Conservation (phyloP, 2,113 vertebrate genomes). For the Microtus oregoni region DNA sequence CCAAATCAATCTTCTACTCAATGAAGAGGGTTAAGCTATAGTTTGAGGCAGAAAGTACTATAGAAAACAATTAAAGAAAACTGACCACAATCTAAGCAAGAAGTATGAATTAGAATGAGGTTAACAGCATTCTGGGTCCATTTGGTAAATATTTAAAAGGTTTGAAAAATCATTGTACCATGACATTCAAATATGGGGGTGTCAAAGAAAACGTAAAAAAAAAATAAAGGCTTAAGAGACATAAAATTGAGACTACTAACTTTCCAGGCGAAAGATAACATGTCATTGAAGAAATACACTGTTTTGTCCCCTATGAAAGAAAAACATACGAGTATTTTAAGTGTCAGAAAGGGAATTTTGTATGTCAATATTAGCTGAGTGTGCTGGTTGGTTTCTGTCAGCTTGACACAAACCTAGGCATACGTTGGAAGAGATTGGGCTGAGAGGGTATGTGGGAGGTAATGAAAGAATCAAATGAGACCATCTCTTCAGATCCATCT, state of each 20-base stretch:
- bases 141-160: neutral
- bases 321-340: neutral
- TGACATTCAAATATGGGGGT: neutral
- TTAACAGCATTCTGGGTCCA: neutral
- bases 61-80: neutral
- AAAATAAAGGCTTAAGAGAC: neutral
- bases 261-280: neutral
- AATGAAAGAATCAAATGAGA: neutral
- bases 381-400: too few relatives aligned
- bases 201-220: slow-evolving; percentile 12
- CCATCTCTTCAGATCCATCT: neutral
- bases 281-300: slow-evolving; percentile 21
- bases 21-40: neutral
- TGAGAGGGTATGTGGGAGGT: neutral
- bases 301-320: neutral
- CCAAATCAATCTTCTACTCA: neutral
- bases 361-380: neutral
- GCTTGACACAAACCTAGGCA: too few relatives aligned
- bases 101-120: neutral
- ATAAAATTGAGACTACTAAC: neutral
- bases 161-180: neutral
- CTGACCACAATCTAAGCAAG: neutral
- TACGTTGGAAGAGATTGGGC: too few relatives aligned
- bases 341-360: neutral
- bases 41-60: neutral